phyloP scores from a whole-genome alignment of 2,888 invertebrate species.

The Sesia apiformis region DNA sequence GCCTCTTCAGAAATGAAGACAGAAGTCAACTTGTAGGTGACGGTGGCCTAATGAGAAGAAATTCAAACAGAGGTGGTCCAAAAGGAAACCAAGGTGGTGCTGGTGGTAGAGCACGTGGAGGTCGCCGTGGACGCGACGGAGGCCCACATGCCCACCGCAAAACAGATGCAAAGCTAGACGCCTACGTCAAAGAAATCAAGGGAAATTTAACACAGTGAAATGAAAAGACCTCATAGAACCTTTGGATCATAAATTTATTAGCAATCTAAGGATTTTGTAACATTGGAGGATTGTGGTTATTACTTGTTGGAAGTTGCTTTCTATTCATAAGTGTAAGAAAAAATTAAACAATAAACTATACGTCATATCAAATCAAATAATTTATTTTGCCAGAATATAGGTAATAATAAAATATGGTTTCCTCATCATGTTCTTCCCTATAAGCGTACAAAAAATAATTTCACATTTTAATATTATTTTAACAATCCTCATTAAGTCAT shows the following conservation, averaged over 20 bases:
- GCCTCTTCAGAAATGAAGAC: conserved; percentile 66
- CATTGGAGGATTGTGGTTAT: too few species aligned
- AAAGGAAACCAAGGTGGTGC: conserved; percentile 47
- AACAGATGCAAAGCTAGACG: conserved; percentile 98
- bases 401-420: too few species aligned
- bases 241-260: background rate
- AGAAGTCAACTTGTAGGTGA: conserved; percentile 38
- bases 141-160: conserved; percentile 85
- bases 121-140: conserved; percentile 50
- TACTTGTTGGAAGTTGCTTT: too few species aligned
- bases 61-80: conserved; percentile 42
- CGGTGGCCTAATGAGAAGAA: conserved; percentile 37
- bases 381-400: too few species aligned
- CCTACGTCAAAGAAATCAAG: conserved; percentile 93
- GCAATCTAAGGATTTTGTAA: too few species aligned
- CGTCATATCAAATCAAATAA: too few species aligned
- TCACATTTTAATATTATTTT: too few species aligned
- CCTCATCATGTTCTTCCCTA: too few species aligned
- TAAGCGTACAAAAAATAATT: too few species aligned
- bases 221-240: conserved; percentile 7
- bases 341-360: too few species aligned
- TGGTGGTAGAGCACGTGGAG: conserved; percentile 31
- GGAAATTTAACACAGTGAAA: conserved; percentile 43
- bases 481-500: too few species aligned
- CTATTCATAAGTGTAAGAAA: too few species aligned